These are phyloP conservation scores for Natator depressus DNA, from an alignment of 2,113 vertebrate genomes.

Conservation along the genomic window DNA sequence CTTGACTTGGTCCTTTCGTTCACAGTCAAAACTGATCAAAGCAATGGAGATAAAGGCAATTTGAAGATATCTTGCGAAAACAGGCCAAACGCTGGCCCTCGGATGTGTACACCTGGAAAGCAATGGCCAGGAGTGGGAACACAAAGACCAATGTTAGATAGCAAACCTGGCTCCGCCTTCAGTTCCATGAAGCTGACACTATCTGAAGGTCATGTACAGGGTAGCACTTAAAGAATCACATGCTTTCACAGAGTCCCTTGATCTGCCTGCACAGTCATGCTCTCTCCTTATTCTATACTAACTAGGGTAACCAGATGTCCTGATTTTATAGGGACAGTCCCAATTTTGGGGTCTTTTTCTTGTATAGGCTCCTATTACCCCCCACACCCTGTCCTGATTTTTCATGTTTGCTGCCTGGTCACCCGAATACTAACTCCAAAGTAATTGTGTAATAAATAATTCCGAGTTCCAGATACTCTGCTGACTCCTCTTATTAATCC, in stretches of 20 bases:
- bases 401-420: too few species aligned
- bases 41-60: not conserved
- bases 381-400: too few species aligned
- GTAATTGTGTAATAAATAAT: not conserved
- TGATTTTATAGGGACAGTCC: too few species aligned
- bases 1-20: not conserved
- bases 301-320: too few species aligned
- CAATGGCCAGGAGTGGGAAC: not conserved
- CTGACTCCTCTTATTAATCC: not conserved
- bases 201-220: not conserved
- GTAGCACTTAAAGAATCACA: not conserved
- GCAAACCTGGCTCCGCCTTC: not conserved
- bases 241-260: not conserved
- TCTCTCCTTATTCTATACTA: not conserved
- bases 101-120: not conserved
- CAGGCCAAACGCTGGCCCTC: not conserved
- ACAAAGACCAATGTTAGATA: not conserved
- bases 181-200: not conserved
- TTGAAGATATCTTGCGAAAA: conserved; percentile 35
- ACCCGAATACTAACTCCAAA: not conserved
- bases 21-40: conserved; percentile 16
- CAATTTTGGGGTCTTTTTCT: too few species aligned
- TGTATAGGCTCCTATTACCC: too few species aligned
- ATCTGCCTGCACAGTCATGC: not conserved
- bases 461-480: not conserved